Evolutionary conservation across 2,797 vertebrate genomes (phyloP), one percentile per base, ranked within the genome.

Genomic region (Lerista edwardsae): DNA sequence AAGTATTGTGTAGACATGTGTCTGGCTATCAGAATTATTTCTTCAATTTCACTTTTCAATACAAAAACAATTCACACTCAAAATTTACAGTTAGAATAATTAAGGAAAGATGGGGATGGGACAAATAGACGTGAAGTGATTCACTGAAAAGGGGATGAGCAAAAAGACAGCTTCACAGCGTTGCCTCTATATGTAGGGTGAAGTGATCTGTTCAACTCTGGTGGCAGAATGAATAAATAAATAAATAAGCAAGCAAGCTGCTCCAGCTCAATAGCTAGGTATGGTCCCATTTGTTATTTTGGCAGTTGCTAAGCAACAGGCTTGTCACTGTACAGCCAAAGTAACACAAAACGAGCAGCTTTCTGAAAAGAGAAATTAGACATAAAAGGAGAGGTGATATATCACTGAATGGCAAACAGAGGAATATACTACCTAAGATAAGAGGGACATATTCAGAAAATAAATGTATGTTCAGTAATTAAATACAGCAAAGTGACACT

Each of bases 241-340:
- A 75, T 39, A 36, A 74, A 14, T 77, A 34, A 59, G 51, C n/a
- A n/a, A n/a, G n/a, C n/a, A 59, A 19, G n/a, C 27, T 59, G 12
- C 11, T 59, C 29, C 11, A 69, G 23, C 64, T 34, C 55, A 75
- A 75, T 75, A 44, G 9, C 41, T 75, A 47, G n/a, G 44, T 77
- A 77, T 15, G 55, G 15, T 8, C 27, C 47, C 51, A 59, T 72
- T 81, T 77, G 8, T 47, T 84, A 27, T 59, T 44, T 44, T 77
- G 29, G 51, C 65, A 55, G 36, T 71, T 77, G 51, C 82, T 77
- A 69, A 77, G 74, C 64, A 76, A 71, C 36, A 59, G 27, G 51
- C 27, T 59, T 41, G 14, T 27, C 10, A 71, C 9, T 29, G 15
- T 17, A 44, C n/a, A n/a, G 74, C 19, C 59, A 71, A 69, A 76